Conservation (phyloP, 2,888 invertebrate genomes). For the Tetrapedia diversipes region DNA sequence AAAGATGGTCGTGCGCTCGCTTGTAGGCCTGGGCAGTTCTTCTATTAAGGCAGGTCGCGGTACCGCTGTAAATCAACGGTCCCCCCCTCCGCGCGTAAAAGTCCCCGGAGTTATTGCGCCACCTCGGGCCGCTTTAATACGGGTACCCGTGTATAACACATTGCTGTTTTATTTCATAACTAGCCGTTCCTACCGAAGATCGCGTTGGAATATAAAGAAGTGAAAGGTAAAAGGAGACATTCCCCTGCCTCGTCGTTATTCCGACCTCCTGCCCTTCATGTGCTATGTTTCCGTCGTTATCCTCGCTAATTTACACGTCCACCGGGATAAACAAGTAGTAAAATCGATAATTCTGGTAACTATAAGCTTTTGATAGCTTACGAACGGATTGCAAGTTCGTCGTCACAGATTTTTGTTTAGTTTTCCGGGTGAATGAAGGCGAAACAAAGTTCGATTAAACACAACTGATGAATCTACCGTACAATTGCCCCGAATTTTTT, state of each 20-base stretch:
- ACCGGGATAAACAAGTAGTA: slow-evolving; percentile 6
- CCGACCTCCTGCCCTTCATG: neutral
- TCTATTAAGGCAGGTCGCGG: slow-evolving; percentile 64
- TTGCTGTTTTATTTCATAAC: slow-evolving; percentile 44
- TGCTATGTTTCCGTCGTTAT: neutral
- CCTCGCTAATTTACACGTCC: slow-evolving; percentile 49
- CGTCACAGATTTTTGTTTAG: too few relatives aligned
- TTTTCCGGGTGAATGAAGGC: too few relatives aligned
- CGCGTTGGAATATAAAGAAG: slow-evolving; percentile 13
- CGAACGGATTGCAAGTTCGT: too few relatives aligned
- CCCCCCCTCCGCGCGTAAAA: slow-evolving; percentile 54
- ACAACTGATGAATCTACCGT: too few relatives aligned
- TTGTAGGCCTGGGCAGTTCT: slow-evolving; percentile 54
- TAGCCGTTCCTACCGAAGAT: slow-evolving; percentile 14
- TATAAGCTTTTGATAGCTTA: too few relatives aligned
- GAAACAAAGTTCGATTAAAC: too few relatives aligned
- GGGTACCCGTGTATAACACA: slow-evolving; percentile 20
- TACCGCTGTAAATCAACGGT: slow-evolving; percentile 60
- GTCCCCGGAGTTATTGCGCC: slow-evolving; percentile 58
- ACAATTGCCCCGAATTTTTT: too few relatives aligned
- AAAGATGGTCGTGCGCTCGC: slow-evolving; percentile 26
- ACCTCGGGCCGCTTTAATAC: slow-evolving; percentile 34
- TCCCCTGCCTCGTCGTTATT: neutral
- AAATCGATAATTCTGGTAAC: neutral
- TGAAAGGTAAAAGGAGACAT: neutral